phyloP scores from a whole-genome alignment of 2,113 vertebrate genomes.

The Seriola aureovittata region DNA sequence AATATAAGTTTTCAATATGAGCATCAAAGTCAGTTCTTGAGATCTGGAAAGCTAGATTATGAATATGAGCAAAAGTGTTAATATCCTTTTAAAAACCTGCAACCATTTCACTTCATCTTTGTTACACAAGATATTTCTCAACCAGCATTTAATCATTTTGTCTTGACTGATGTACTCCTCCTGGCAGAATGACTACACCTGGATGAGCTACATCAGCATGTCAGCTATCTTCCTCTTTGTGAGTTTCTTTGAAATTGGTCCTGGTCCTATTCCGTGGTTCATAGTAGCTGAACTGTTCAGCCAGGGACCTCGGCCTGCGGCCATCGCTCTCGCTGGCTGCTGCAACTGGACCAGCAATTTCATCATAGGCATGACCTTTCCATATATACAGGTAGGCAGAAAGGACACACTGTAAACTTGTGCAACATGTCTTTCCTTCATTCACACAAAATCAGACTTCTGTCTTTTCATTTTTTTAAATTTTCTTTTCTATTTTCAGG shows the following conservation, averaged over 20 bases:
- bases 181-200: constrained; percentile 81
- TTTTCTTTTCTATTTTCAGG: constrained; percentile 76
- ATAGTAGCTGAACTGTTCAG: constrained; percentile 98
- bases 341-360: constrained; percentile 98
- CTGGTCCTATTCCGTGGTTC: constrained; percentile 98
- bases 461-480: neutral
- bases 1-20: too few species aligned
- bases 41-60: neutral
- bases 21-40: too few species aligned
- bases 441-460: neutral
- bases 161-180: neutral
- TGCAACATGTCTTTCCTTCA: neutral
- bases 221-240: constrained; percentile 93
- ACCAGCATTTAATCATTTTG: neutral
- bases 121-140: neutral
- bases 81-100: neutral
- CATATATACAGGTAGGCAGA: constrained; percentile 89
- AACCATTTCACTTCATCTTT: neutral
- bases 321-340: constrained; percentile 91
- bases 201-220: constrained; percentile 98
- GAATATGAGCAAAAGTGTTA: too few species aligned
- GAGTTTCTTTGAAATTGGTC: constrained; percentile 96
- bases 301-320: constrained; percentile 94
- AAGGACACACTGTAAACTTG: neutral
- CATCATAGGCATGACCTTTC: constrained; percentile 93